Base-by-base conservation (phyloP, 30 jellyfish, hydroid and myxozoan species). In the Turritopsis dohrnii region DNA sequence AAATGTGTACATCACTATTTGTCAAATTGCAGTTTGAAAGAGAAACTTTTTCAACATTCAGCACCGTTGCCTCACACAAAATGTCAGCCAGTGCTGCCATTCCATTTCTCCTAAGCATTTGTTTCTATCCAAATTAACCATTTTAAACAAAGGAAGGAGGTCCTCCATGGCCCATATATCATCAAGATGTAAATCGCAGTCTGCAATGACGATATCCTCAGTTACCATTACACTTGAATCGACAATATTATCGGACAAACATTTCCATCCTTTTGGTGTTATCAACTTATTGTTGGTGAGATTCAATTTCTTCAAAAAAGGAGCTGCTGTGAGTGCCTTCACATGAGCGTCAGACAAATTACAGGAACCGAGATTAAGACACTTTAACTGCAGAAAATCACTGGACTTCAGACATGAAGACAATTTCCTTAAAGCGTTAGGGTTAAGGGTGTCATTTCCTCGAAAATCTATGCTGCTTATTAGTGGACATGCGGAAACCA, bases 11-110 rank as follows among this genome's bases (percentile, higher is more conserved):
- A n/a, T n/a, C 31, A 7, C 17, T n/a, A 9, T 27, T 21, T 27
- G 28, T 69, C 30, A 69, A 69, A 69, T 69, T 69, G 77, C 77
- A 69, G 30, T 23, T n/a, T 23, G 77, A n/a, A 27, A 69, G 77
- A 1, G 28, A 23, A 9, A 69, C 22, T 7, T 7, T 69, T 27
- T 69, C 8, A 69, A 19, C 17, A 9, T 69, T 69, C 19, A 69
- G 28, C 22, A 19, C 30, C 19, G 28, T 9, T 19, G 77, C 19
- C 22, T 69, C 30, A 9, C 31, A 27, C 16, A 69, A 69, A 19
- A n/a, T 69, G 16, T n/a, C 28, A 69, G 13, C 60, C 60, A 41
- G 60, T 41, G 60, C 60, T 41, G 5, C 60, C 77, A 69, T 69
- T 69, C 30, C 30, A 69, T 69, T 19, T 23, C 31, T 7, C 30